These are phyloP conservation scores for Melanotaenia pygmaea DNA, from an alignment of 2,797 vertebrate genomes.

Conservation along the genomic window DNA sequence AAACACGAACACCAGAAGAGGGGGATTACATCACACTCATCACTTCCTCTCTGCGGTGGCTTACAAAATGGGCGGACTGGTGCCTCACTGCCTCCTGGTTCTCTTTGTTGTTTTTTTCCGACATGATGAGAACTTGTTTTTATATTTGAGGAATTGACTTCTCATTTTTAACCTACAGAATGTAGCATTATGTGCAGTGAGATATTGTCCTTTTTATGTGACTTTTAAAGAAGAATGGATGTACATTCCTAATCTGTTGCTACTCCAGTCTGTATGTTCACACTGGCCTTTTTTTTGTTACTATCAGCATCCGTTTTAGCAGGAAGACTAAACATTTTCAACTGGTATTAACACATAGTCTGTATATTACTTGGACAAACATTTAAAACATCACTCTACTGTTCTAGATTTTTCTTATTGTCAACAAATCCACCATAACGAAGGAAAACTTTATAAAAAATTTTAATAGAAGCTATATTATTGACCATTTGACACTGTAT, in stretches of 20 bases:
- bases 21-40: constrained; percentile 43
- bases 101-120: constrained; percentile 8
- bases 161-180: constrained; percentile 61
- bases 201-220: constrained; percentile 29
- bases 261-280: constrained; percentile 30
- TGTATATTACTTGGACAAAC: neutral
- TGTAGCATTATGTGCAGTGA: constrained; percentile 45
- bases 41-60: constrained; percentile 56
- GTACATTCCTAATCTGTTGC: constrained; percentile 52
- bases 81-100: constrained; percentile 38
- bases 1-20: constrained; percentile 35
- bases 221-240: constrained; percentile 52
- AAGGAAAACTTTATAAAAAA: neutral
- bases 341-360: constrained; percentile 17
- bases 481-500: neutral
- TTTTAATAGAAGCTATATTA: no score
- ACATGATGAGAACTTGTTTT: neutral
- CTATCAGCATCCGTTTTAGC: constrained; percentile 19
- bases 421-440: constrained; percentile 19
- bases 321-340: constrained; percentile 14
- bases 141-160: constrained; percentile 12
- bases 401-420: constrained; percentile 4
- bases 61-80: constrained; percentile 28
- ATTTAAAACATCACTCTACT: neutral
- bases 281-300: constrained; percentile 49